Percentiles rank a stretch among this genome's conserved stretches.
Evolutionary conservation across 2,113 vertebrate genomes (phyloP).

Genomic region (Pomatostomus ruficeps): DNA sequence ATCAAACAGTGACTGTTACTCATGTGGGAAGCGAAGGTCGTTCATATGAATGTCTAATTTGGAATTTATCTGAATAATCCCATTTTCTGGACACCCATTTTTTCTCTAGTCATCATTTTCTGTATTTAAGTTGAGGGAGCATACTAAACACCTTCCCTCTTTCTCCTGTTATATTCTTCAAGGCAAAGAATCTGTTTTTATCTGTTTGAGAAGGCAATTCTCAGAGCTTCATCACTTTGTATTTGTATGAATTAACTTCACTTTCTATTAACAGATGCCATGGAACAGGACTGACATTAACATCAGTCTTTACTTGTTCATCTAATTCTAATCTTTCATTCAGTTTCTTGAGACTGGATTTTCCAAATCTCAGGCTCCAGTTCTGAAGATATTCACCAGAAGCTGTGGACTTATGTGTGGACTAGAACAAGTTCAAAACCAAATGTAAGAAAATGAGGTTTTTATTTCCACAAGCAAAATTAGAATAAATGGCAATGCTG

Average conservation of each 20-base stretch:
- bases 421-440: conserved; percentile 46
- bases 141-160: background rate
- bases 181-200: background rate
- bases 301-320: background rate
- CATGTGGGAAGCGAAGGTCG: background rate
- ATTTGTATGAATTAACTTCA: background rate
- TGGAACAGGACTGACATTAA: background rate
- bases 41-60: background rate
- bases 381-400: conserved; percentile 51
- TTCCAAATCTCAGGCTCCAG: conserved; percentile 24
- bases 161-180: background rate
- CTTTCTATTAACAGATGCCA: background rate
- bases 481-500: background rate
- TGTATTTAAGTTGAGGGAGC: background rate
- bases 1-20: background rate
- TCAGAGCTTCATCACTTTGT: background rate
- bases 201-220: background rate
- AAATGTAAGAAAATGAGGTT: conserved; percentile 35
- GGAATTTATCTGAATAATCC: background rate
- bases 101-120: background rate
- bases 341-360: conserved; percentile 66
- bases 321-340: background rate
- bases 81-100: background rate
- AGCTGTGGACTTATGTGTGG: conserved; percentile 38
- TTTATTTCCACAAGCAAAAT: background rate